phyloP scores from a whole-genome alignment of 2,888 invertebrate species.

The Andrena chrysosceles region DNA sequence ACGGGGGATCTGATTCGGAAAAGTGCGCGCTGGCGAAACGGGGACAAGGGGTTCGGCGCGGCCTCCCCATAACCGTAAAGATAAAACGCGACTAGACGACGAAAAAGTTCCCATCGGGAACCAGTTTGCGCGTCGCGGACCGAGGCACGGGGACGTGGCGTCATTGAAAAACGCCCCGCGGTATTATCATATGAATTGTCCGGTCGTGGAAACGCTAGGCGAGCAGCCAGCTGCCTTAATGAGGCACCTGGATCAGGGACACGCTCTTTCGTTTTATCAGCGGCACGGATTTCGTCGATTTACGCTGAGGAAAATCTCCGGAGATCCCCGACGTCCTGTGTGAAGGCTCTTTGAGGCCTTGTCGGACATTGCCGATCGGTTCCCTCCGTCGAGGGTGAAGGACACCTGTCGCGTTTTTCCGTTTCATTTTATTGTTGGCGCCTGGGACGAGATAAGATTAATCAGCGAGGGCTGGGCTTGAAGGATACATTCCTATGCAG shows the following conservation, averaged over 20 bases:
- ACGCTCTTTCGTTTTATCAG: constrained; percentile 9
- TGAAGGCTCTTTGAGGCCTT: background rate
- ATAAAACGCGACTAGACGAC: constrained; percentile 3
- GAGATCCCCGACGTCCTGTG: background rate
- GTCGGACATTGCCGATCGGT: background rate
- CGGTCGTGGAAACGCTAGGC: constrained; percentile 1
- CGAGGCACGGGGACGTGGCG: background rate
- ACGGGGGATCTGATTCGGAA: constrained; percentile 12
- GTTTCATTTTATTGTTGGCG: no score
- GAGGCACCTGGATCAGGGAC: constrained; percentile 6
- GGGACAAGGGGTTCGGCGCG: background rate
- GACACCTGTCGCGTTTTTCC: background rate
- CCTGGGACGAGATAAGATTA: background rate
- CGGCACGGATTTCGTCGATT: background rate
- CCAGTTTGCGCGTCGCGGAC: constrained; percentile 11
- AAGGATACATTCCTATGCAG: background rate
- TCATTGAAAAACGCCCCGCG: constrained; percentile 22
- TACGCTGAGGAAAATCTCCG: background rate
- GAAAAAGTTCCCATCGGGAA: constrained; percentile 14
- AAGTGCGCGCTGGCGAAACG: background rate
- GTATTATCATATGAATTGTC: constrained; percentile 49
- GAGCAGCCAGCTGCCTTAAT: constrained; percentile 14
- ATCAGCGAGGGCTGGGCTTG: background rate
- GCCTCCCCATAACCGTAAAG: constrained; percentile 25
- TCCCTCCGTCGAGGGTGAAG: background rate